These are phyloP conservation scores for Rhynchonycteris naso DNA, from an alignment of 2,797 vertebrate genomes.

Conservation along the genomic window DNA sequence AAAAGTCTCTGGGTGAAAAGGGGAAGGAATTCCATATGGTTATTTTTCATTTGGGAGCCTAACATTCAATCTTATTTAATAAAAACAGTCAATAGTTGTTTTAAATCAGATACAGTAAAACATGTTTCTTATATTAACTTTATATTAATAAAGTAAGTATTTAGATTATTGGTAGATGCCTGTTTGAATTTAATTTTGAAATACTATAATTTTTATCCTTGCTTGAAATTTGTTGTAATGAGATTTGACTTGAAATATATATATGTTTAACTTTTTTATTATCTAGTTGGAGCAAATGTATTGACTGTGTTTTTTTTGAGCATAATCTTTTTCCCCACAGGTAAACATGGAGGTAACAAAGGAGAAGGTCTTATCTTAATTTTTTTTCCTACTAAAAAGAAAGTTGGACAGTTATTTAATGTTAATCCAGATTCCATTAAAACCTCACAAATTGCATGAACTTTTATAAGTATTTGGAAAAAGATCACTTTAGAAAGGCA, in stretches of 20 bases:
- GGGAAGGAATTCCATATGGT: background rate
- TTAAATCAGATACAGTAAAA: background rate
- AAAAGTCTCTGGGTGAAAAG: background rate
- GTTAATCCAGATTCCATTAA: constrained; percentile 43
- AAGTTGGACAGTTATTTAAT: constrained; percentile 20
- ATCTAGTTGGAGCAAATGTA: background rate
- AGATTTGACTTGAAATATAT: constrained; percentile 37
- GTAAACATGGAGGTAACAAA: constrained; percentile 86
- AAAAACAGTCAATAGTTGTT: background rate
- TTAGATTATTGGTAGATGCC: background rate
- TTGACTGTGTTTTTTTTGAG: constrained; percentile 35
- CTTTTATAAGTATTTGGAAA: constrained; percentile 49
- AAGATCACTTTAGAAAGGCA: background rate
- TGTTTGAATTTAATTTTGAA: constrained; percentile 40
- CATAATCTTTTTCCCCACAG: constrained; percentile 78
- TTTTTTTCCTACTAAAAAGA: constrained; percentile 60
- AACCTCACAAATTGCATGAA: constrained; percentile 54
- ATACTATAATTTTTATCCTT: background rate
- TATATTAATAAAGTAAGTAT: constrained; percentile 40
- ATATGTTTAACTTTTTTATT: background rate
- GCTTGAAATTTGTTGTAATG: constrained; percentile 8
- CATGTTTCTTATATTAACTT: constrained; percentile 28
- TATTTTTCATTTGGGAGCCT: constrained; percentile 7
- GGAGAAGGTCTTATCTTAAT: constrained; percentile 48
- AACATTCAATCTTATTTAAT: background rate